Conservation (phyloP, 2,113 vertebrate genomes). For the Bos javanicus region DNA sequence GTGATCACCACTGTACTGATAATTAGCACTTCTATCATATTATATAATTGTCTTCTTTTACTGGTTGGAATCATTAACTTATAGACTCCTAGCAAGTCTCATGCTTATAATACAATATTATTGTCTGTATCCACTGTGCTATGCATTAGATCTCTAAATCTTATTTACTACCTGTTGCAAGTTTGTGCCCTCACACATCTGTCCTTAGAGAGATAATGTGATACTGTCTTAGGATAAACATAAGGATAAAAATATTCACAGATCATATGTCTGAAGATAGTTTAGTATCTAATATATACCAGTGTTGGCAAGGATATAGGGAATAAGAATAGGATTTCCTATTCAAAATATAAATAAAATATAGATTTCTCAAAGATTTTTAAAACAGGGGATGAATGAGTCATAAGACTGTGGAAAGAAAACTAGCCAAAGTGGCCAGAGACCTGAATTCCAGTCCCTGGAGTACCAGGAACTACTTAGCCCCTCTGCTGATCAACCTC, state of each 20-base stretch:
- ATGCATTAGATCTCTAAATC: neutral
- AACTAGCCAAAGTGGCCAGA: neutral
- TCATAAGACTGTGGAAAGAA: neutral
- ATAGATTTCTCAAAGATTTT: neutral
- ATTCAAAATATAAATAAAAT: conserved; percentile 11
- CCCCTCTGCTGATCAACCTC: neutral
- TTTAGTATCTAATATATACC: neutral
- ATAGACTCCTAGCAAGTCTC: neutral
- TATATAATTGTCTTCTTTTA: neutral
- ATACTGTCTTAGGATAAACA: neutral
- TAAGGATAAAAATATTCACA: neutral
- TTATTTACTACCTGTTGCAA: neutral
- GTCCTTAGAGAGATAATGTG: neutral
- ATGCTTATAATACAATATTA: neutral
- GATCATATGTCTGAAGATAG: neutral
- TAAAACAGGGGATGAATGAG: neutral
- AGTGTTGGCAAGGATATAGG: neutral
- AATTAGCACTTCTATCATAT: neutral
- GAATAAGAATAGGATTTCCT: neutral
- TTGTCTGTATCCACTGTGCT: neutral
- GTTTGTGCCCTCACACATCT: neutral
- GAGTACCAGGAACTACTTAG: neutral
- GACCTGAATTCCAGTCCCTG: neutral
- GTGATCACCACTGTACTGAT: neutral
- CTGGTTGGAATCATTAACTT: neutral